Base-by-base conservation (phyloP, 2,113 vertebrate species). In the Bufo gargarizans region DNA sequence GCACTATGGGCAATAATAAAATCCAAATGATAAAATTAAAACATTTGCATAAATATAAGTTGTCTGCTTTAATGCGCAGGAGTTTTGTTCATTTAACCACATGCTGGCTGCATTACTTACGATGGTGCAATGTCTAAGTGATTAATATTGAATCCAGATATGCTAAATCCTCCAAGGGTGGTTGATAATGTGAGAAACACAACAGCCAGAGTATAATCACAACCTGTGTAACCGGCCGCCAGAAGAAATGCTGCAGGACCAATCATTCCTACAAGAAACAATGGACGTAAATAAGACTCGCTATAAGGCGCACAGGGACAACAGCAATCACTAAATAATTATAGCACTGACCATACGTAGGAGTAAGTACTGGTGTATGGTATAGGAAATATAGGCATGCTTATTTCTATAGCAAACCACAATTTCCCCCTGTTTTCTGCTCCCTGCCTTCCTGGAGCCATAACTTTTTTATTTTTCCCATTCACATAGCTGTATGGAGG, bases 51-150 rank as follows among this genome's bases (percentile, higher is more conserved):
- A 14, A 13, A 58, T 58, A 58, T 3, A 58, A 58, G 56, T 58
- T 58, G 56, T 58, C 3, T 12, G 56, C 13, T 58, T 58, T 13
- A 58, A 12, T 58, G 56, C 56, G 8, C 3, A 14, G 8, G 13
- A 58, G 13, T 59, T 59, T 59, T 6, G 17, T 17, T 19, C 17
- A 61, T 5, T 6, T 20, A 77, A 20, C 20, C 47, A 50, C 10
- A 53, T 33, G 14, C n/a, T 56, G 12, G 22, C 14, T 80, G 43
- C 12, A 80, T 22, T 80, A 80, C 98, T 98, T 94, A 99, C 98
- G 98, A 98, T 86, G 98, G 98, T n/a, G 98, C 98, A 88, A 99
- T 99, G 91, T 99, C 98, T 49, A 99, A 94, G 86, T 99, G 98
- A 92, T 98, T 99, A 93, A 99, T 98, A 91, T 96, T 97, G 91